phyloP scores from a whole-genome alignment of 2,888 invertebrate species.

The Nemurella pictetii region DNA sequence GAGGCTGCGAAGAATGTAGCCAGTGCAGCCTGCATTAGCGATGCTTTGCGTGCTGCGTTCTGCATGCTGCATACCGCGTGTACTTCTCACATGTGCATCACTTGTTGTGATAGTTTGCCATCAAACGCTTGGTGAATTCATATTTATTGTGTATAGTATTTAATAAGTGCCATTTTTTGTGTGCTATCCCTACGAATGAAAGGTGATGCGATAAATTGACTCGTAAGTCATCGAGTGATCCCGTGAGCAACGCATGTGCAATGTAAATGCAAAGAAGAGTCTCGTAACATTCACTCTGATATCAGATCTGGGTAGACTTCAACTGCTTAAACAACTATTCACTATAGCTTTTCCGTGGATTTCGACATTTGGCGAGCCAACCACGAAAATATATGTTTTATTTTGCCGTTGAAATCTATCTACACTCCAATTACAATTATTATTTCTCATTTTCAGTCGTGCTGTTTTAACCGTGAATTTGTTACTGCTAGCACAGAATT shows the following conservation, averaged over 20 bases:
- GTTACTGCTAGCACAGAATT: conserved; percentile 16
- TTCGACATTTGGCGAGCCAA: background rate
- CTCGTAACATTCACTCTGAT: background rate
- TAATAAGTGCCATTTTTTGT: conserved; percentile 27
- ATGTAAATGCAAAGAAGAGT: background rate
- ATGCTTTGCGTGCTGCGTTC: conserved; percentile 1
- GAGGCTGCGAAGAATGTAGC: too few relatives aligned
- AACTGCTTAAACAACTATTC: background rate
- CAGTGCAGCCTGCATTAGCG: conserved; percentile 21
- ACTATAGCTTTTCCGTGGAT: background rate
- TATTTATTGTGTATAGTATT: background rate
- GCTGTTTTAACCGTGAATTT: conserved; percentile 10
- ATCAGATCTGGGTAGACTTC: too few relatives aligned
- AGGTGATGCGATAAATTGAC: background rate
- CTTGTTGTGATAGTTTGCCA: conserved; percentile 34
- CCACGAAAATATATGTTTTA: conserved; percentile 15
- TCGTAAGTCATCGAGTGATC: background rate
- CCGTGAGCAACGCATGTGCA: too few relatives aligned
- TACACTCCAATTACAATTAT: background rate
- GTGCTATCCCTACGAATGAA: conserved; percentile 21
- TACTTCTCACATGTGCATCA: background rate
- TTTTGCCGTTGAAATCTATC: conserved; percentile 4
- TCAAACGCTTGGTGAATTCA: conserved; percentile 26
- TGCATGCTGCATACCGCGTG: conserved; percentile 15
- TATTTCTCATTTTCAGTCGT: background rate